phyloP scores from a whole-genome alignment of 2,888 invertebrate species.

The Ophion ventricosus region DNA sequence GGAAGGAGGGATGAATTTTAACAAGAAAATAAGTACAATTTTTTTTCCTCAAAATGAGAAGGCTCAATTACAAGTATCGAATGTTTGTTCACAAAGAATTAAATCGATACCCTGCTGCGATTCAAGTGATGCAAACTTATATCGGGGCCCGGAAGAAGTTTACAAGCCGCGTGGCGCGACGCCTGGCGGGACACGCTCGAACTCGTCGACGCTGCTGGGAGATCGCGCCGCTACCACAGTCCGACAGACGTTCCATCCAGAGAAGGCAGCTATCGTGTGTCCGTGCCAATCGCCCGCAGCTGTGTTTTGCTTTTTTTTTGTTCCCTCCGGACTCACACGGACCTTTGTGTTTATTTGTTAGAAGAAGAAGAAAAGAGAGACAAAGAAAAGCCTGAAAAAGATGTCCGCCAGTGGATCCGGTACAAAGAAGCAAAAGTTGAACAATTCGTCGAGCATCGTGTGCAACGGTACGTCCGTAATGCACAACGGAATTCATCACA shows the following conservation, averaged over 20 bases:
- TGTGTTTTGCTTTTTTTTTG: constrained; percentile 57
- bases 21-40: background rate
- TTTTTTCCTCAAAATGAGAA: background rate
- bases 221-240: background rate
- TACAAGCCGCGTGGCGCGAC: background rate
- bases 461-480: constrained; percentile 86
- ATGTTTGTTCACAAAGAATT: background rate
- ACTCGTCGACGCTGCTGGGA: background rate
- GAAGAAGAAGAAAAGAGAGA: constrained; percentile 22
- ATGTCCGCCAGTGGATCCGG: constrained; percentile 97
- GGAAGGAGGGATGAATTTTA: too few species aligned
- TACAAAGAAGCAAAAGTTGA: constrained; percentile 95
- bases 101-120: background rate
- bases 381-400: constrained; percentile 71
- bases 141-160: background rate
- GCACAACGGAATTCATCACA: constrained; percentile 80
- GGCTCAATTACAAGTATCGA: background rate
- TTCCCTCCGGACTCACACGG: constrained; percentile 34
- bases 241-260: background rate
- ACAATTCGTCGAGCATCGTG: constrained; percentile 86
- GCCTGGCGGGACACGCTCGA: background rate
- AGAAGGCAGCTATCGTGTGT: constrained; percentile 56
- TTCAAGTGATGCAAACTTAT: background rate
- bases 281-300: constrained; percentile 61
- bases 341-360: constrained; percentile 29